Percentiles rank a stretch among this genome's conserved stretches.
These are phyloP conservation scores for Lepus americanus DNA, from an alignment of 2,113 vertebrate genomes.

Conservation along the genomic window DNA sequence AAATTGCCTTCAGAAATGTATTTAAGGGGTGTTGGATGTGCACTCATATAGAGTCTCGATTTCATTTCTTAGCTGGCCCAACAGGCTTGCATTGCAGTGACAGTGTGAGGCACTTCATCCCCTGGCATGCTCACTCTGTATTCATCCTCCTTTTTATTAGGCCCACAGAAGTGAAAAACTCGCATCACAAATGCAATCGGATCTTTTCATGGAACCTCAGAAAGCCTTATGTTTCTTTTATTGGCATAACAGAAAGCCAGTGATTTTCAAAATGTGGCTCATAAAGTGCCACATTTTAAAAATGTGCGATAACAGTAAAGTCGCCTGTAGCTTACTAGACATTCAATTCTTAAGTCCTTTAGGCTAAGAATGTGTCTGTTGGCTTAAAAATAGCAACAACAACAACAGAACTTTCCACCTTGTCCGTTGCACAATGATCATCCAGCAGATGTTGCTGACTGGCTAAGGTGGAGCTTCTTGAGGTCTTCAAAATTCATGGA, in stretches of 20 bases:
- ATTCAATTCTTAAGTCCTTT: constrained; percentile 36
- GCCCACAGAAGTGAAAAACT: not conserved
- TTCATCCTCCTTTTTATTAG: constrained; percentile 51
- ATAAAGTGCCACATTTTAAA: constrained; percentile 26
- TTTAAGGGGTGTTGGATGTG: constrained; percentile 46
- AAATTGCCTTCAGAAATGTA: constrained; percentile 19
- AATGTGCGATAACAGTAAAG: not conserved
- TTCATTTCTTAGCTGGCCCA: constrained; percentile 60
- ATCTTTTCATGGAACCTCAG: constrained; percentile 14
- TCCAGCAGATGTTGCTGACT: constrained; percentile 23
- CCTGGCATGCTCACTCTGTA: not conserved
- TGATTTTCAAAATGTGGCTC: constrained; percentile 12
- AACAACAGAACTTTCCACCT: not conserved
- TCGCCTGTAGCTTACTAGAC: not conserved
- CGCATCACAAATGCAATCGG: constrained; percentile 10
- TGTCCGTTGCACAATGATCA: not conserved
- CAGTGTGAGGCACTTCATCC: constrained; percentile 20
- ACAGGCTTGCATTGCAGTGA: constrained; percentile 21
- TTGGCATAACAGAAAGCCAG: constrained; percentile 41
- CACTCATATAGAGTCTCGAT: not conserved
- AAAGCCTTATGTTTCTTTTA: constrained; percentile 50
- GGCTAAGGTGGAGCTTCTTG: not conserved
- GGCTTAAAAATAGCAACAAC: not conserved
- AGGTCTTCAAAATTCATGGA: not conserved
- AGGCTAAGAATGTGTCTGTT: constrained; percentile 12